These are phyloP conservation scores for Blastomussa wellsi DNA, from an alignment of 92 coral and sea anemone species.

Conservation along the genomic window DNA sequence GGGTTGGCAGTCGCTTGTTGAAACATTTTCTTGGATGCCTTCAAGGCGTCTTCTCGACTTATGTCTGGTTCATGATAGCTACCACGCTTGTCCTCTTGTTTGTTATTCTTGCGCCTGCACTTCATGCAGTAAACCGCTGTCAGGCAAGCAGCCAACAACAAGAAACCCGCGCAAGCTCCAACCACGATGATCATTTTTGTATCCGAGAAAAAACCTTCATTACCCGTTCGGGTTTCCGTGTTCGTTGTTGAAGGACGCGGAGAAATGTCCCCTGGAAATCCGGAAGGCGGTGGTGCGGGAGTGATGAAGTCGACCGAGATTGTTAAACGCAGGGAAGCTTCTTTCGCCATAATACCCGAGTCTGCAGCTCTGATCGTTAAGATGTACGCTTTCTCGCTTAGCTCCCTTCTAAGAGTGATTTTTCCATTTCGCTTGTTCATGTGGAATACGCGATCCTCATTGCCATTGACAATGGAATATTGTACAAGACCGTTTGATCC, in stretches of 20 bases:
- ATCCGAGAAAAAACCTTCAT: slow-evolving; percentile 54
- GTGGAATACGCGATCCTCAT: slow-evolving; percentile 64
- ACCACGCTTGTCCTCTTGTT: slow-evolving; percentile 45
- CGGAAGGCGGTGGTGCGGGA: slow-evolving; percentile 7
- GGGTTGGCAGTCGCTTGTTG: slow-evolving; percentile 66
- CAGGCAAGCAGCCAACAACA: slow-evolving; percentile 53
- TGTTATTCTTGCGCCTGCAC: slow-evolving; percentile 56
- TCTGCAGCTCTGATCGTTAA: slow-evolving; percentile 76
- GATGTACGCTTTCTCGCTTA: slow-evolving; percentile 50
- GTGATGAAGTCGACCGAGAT: slow-evolving; percentile 18
- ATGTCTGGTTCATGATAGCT: slow-evolving; percentile 82
- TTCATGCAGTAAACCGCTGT: slow-evolving; percentile 54
- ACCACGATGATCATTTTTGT: slow-evolving; percentile 73
- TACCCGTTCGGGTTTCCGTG: slow-evolving; percentile 40
- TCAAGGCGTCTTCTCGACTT: slow-evolving; percentile 81
- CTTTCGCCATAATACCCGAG: slow-evolving; percentile 48
- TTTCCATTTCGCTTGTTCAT: slow-evolving; percentile 69
- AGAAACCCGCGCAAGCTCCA: slow-evolving; percentile 63
- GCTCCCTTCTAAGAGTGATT: slow-evolving; percentile 57
- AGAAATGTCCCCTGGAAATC: neutral
- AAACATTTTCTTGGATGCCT: slow-evolving; percentile 91
- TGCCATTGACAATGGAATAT: slow-evolving; percentile 64
- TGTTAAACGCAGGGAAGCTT: slow-evolving; percentile 41
- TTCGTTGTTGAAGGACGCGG: slow-evolving; percentile 8
- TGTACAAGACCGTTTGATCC: slow-evolving; percentile 70